Evolutionary conservation across 2,113 vertebrate genomes (phyloP), one percentile per base, ranked within the genome.

Genomic region (Callipepla californica): DNA sequence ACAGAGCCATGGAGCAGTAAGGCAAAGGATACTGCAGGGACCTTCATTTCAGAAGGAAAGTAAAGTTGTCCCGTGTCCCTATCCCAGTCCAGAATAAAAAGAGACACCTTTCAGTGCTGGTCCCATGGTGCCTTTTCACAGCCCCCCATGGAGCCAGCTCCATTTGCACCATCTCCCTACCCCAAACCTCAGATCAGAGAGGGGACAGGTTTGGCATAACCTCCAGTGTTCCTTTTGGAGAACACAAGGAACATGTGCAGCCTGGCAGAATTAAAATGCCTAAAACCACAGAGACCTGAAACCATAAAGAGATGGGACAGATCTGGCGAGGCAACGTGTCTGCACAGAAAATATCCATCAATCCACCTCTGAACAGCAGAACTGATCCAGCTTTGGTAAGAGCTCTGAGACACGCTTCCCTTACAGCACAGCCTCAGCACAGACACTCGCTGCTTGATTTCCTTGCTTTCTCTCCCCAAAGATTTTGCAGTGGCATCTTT

Each of bases 311-410:
- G 48, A n/a, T 14, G 2, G 17, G 72, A 15, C 4, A 78, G 69
- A 32, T 0, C 1, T 28, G 68, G 40, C 42, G 90, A 65, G 59
- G 32, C 3, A 11, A 36, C 2, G 8, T 5, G 18, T 14, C 13
- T 0, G 2, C 72, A 22, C 0, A 61, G 51, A 61, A 78, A 53
- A 36, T 0, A 59, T 0, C 42, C 63, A 30, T 5, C 23, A 50
- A 36, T 34, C 23, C 8, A 9, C 1, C 18, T 42, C 40, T 17
- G 48, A 59, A 3, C 57, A 48, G 70, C 57, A 58, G 10, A 89
- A 10, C 15, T 14, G 7, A 44, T 4, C 13, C n/a, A 18, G 8
- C 3, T 59, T 30, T 38, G 61, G 9, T 5, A 2, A 92, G 13
- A 40, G 40, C 10, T 36, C 53, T 21, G 36, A 36, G 44, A 28